Percentiles rank a stretch among this genome's conserved stretches.
Evolutionary conservation across 2,113 vertebrate species (phyloP).

Genomic region (Melierax canorus): DNA sequence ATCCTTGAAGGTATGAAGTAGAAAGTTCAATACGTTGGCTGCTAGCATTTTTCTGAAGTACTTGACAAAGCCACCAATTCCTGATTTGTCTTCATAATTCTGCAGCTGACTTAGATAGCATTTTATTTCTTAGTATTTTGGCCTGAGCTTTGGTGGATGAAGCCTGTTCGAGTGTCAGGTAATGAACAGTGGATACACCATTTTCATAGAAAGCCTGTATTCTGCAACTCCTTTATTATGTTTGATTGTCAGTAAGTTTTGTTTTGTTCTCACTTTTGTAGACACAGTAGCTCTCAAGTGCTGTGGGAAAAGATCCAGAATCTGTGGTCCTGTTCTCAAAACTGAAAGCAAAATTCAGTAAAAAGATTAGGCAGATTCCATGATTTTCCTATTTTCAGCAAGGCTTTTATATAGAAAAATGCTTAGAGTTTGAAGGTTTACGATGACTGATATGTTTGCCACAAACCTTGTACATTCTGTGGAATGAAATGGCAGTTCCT

Average conservation of each 20-base stretch:
- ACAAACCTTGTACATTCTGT: neutral
- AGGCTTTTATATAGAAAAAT: neutral
- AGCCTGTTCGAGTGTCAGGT: neutral
- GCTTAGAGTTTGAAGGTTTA: neutral
- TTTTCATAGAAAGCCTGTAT: neutral
- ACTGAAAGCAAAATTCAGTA: neutral
- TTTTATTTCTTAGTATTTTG: neutral
- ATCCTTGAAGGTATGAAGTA: neutral
- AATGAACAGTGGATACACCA: neutral
- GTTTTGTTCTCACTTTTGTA: neutral
- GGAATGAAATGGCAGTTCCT: neutral
- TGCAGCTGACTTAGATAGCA: neutral
- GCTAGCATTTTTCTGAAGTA: neutral
- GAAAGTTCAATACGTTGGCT: neutral
- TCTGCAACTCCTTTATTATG: neutral
- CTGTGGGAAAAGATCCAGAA: neutral
- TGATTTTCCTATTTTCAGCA: neutral
- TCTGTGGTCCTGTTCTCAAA: neutral
- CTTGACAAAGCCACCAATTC: neutral
- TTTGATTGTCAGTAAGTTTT: neutral
- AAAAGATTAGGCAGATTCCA: neutral
- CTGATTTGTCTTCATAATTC: neutral
- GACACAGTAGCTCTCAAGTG: neutral
- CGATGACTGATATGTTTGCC: neutral
- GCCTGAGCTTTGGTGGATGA: neutral